phyloP scores from a whole-genome alignment of 2,113 vertebrate species.

The Vulpes vulpes region DNA sequence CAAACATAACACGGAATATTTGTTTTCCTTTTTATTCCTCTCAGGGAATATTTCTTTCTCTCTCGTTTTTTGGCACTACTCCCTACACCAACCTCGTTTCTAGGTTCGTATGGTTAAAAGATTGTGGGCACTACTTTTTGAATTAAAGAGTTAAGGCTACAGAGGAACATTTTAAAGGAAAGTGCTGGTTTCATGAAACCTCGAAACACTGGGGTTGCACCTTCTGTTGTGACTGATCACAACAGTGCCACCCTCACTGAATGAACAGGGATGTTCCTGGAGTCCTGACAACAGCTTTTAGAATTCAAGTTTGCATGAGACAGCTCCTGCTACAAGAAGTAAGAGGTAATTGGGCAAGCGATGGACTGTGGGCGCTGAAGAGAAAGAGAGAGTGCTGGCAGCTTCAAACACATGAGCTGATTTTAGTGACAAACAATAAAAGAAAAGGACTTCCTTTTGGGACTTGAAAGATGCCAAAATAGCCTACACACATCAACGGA shows the following conservation, averaged over 20 bases:
- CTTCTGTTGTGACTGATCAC: not conserved
- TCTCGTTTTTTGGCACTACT: not conserved
- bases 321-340: not conserved
- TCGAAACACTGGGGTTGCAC: not conserved
- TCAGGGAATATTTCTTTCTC: not conserved
- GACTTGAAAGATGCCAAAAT: conserved; percentile 19
- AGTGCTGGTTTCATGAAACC: not conserved
- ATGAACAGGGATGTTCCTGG: not conserved
- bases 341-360: not conserved
- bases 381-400: not conserved
- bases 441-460: not conserved
- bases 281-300: not conserved
- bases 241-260: not conserved
- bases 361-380: not conserved
- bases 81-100: not conserved
- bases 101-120: not conserved
- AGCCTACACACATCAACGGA: not conserved
- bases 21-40: not conserved
- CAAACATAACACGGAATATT: not conserved
- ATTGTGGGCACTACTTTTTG: not conserved
- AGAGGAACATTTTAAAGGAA: not conserved
- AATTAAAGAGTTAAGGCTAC: not conserved
- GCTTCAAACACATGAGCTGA: not conserved
- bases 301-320: not conserved
- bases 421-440: conserved; percentile 41